Conservation (phyloP, 2,888 invertebrate genomes). For the Oligia strigilis region DNA sequence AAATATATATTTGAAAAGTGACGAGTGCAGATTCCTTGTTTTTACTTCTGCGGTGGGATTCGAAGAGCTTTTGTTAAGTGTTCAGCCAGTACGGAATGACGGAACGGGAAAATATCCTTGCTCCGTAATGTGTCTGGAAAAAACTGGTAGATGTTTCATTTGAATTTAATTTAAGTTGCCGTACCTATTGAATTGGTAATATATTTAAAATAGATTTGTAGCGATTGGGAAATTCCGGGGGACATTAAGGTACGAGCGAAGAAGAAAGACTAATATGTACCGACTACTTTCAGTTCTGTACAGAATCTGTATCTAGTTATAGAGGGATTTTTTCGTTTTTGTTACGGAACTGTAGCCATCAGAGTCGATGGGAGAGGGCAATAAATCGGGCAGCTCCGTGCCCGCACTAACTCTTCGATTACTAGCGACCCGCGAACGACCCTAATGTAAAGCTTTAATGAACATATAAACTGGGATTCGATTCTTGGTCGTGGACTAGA, state of each 20-base stretch:
- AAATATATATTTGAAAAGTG: conserved; percentile 73
- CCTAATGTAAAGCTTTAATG: conserved; percentile 77
- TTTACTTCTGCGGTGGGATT: conserved; percentile 85
- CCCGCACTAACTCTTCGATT: conserved; percentile 83
- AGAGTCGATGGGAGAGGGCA: conserved; percentile 73
- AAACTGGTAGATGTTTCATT: conserved; percentile 42
- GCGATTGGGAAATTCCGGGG: conserved; percentile 24
- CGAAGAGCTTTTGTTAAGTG: conserved; percentile 85
- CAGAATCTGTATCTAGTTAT: not conserved
- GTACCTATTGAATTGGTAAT: conserved; percentile 41
- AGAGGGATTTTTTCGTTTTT: conserved; percentile 48
- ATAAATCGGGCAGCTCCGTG: conserved; percentile 77
- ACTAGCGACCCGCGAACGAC: conserved; percentile 78
- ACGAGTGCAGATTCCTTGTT: conserved; percentile 81
- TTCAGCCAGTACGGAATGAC: conserved; percentile 81
- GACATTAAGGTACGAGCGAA: conserved; percentile 17
- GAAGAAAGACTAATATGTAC: conserved; percentile 6
- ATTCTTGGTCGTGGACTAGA: conserved; percentile 51
- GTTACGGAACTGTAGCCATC: conserved; percentile 49
- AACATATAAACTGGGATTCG: conserved; percentile 68
- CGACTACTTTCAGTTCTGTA: conserved; percentile 31
- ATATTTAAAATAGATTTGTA: conserved; percentile 47
- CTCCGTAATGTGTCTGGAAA: conserved; percentile 63
- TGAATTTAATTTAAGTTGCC: conserved; percentile 53
- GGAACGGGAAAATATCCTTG: conserved; percentile 74